A percentile compares a stretch with the other conserved stretches of the same genome.
Conservation (phyloP, 92 coral and sea anemone genomes). For the Heteractis magnifica region DNA sequence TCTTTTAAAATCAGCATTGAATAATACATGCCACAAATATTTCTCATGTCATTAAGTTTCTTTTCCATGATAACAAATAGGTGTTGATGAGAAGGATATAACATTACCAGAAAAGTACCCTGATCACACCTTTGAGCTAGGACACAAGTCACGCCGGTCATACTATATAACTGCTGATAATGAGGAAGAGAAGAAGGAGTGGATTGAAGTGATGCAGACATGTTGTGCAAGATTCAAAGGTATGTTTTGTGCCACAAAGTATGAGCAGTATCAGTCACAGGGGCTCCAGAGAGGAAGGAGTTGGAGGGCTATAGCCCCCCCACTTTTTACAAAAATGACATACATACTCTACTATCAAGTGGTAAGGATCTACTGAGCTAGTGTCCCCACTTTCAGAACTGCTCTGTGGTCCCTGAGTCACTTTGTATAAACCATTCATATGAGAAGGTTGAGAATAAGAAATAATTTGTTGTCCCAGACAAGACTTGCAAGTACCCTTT, state of each 20-base stretch:
- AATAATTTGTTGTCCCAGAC: background rate
- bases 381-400: too few relatives aligned
- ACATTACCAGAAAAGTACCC: slow-evolving; percentile 74
- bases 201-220: slow-evolving; percentile 74
- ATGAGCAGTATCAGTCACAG: background rate
- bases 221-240: slow-evolving; percentile 69
- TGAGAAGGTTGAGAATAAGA: too few relatives aligned
- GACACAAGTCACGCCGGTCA: slow-evolving; percentile 76
- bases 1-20: too few relatives aligned
- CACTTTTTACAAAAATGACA: background rate
- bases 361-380: too few relatives aligned
- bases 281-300: too few relatives aligned
- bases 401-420: too few relatives aligned
- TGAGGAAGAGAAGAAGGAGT: slow-evolving; percentile 83
- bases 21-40: background rate
- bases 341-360: too few relatives aligned
- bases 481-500: slow-evolving; percentile 15
- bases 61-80: slow-evolving; percentile 26
- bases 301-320: background rate
- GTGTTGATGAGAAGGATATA: slow-evolving; percentile 69
- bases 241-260: background rate
- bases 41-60: background rate
- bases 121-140: slow-evolving; percentile 78
- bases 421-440: too few relatives aligned
- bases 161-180: slow-evolving; percentile 80